Evolutionary conservation across 37 sponge, comb jelly and placozoan species (phyloP).

Genomic region (Hormiphora californensis): DNA sequence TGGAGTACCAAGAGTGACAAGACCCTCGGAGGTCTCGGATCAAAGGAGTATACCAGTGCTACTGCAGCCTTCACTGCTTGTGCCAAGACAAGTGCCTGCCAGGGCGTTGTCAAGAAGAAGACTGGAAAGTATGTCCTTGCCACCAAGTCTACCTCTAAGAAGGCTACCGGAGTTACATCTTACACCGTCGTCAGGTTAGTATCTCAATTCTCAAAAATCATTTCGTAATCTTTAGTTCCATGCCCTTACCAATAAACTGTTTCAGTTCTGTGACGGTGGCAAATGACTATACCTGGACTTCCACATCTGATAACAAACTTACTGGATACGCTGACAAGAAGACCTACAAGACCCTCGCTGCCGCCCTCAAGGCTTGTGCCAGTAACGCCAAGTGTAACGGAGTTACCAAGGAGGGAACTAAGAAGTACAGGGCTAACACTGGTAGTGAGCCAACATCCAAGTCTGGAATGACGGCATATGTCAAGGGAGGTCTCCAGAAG

Average conservation of each 20-base stretch:
- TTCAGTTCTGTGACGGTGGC: background rate
- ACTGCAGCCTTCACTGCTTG: background rate
- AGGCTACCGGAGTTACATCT: background rate
- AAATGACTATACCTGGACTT: background rate
- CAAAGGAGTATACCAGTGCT: background rate
- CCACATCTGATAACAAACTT: background rate
- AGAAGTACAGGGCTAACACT: background rate
- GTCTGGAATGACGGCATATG: background rate
- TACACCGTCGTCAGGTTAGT: background rate
- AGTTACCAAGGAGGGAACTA: background rate
- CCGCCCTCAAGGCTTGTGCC: background rate
- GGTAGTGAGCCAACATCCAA: background rate
- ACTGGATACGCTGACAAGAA: constrained; percentile 22
- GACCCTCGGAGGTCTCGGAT: background rate
- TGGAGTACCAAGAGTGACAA: background rate
- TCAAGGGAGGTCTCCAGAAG: background rate
- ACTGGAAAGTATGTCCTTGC: background rate
- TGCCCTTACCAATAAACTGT: no score
- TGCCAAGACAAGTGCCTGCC: background rate
- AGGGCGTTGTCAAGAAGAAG: background rate
- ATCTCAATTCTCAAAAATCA: no score
- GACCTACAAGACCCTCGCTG: background rate
- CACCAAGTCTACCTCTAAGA: background rate
- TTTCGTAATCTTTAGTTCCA: no score
- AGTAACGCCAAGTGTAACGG: background rate